Evolutionary conservation across 1,140 invertebrate species (phyloP).

Genomic region (Copidosoma floridanum): DNA sequence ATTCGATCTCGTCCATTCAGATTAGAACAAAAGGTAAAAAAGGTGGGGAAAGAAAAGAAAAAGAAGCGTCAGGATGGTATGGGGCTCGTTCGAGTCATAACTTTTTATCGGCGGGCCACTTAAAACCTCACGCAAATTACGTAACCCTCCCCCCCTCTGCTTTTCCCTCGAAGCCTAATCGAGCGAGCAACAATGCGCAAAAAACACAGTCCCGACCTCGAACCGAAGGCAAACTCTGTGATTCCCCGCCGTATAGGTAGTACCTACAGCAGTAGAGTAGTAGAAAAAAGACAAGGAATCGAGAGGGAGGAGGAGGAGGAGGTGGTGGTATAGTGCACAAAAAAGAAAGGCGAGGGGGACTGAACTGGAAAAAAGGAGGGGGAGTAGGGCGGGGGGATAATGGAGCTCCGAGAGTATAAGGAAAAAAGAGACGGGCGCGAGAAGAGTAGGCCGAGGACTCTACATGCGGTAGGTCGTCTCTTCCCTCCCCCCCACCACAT

Average conservation of each 20-base stretch:
- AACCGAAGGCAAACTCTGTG: background rate
- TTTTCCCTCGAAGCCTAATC: too few species aligned
- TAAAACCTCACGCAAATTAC: constrained; percentile 2
- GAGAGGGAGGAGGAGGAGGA: constrained; percentile 9
- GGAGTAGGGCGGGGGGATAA: background rate
- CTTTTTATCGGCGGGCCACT: background rate
- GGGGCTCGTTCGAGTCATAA: background rate
- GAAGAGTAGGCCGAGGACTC: constrained; percentile 10
- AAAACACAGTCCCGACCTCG: background rate
- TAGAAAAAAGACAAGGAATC: background rate
- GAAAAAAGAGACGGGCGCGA: background rate
- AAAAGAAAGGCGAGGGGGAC: constrained; percentile 23
- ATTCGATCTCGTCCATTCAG: background rate
- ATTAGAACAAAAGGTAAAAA: background rate
- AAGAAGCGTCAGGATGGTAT: too few species aligned
- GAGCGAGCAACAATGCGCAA: background rate
- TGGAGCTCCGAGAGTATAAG: background rate
- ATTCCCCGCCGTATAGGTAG: background rate
- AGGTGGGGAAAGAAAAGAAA: too few species aligned
- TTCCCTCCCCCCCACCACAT: background rate
- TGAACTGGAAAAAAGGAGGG: constrained; percentile 37
- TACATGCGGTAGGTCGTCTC: constrained; percentile 23
- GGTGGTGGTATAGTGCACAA: constrained; percentile 15
- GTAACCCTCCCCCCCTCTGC: background rate
- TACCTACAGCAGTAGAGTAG: too few species aligned